Conservation (phyloP, 2,113 vertebrate genomes). For the Callaeas wilsoni region DNA sequence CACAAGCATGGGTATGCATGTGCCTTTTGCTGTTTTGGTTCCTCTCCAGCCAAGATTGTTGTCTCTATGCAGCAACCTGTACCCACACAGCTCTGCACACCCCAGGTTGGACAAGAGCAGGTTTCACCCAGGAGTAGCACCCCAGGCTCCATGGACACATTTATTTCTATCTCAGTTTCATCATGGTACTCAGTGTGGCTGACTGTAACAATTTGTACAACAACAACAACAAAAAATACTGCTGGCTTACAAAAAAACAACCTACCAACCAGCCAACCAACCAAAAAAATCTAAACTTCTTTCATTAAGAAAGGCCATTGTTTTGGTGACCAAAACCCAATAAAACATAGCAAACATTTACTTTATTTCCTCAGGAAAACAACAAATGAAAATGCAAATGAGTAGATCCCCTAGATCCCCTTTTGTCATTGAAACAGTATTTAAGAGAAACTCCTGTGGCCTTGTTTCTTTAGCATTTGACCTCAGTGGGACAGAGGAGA, state of each 20-base stretch:
- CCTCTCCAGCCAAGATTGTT: not conserved
- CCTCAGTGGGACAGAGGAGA: not conserved
- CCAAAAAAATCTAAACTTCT: not conserved
- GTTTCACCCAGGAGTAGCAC: not conserved
- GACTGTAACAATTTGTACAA: not conserved
- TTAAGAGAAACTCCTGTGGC: not conserved
- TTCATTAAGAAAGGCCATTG: not conserved
- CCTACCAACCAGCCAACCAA: not conserved
- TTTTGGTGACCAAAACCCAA: not conserved
- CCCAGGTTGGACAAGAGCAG: too few species aligned
- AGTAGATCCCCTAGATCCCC: not conserved
- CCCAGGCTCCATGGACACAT: not conserved
- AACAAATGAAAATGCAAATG: not conserved
- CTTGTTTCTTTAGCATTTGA: not conserved
- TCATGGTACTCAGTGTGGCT: not conserved
- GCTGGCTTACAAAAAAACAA: not conserved
- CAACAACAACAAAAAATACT: not conserved
- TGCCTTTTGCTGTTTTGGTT: not conserved
- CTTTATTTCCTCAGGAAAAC: not conserved
- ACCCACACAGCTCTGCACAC: not conserved
- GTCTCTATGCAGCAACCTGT: not conserved
- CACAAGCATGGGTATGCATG: fast-evolving
- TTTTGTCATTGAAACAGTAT: not conserved
- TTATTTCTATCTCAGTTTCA: not conserved
- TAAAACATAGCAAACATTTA: not conserved